Base-by-base conservation (phyloP, 2,797 vertebrate species). In the Limosa lapponica region DNA sequence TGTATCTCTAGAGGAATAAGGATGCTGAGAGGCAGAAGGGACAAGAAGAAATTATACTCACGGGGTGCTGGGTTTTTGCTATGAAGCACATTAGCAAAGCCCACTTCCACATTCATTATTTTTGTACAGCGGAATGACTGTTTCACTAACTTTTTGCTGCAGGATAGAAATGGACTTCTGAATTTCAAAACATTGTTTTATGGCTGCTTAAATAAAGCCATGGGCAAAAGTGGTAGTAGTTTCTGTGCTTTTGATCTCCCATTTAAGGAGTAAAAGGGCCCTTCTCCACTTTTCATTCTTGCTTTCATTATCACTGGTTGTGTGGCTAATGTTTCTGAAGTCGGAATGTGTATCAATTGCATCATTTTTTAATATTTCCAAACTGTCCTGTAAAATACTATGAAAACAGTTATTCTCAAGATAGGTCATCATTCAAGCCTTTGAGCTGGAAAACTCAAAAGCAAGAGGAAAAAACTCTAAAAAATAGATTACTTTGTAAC, bases 21-120 rank as follows among this genome's bases (percentile, higher is more conserved):
- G 16, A 27, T 23, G 27, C 18, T 39, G 43, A 49, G 39, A 69
- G 17, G n/a, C 48, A 66, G n/a, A 51, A 54, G 9, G 19, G 43
- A n/a, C 8, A 52, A 57, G 43, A 30, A 49, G 44, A 61, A 49
- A 54, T 19, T 1, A 34, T 25, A 82, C 18, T 64, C 11, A 15
- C 0, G 2, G 46, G 7, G 4, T 22, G 36, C 14, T 89, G 55
- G 0, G 10, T 37, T 75, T 67, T 72, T 37, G 10, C 39, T 30
- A 0, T 41, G 51, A 49, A 52, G 44, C 27, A 48, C 3, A 6
- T 32, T 2, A 54, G 25, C 13, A 48, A 28, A 24, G 18, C 27
- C 19, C 51, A 13, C 27, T 89, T 34, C 22, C 32, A 39, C 5
- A 3, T 27, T 71, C 34, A 10, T 49, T 43, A 22, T 32, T 79